phyloP scores from a whole-genome alignment of 2,888 invertebrate genomes.

The Pemphredon lugubris region DNA sequence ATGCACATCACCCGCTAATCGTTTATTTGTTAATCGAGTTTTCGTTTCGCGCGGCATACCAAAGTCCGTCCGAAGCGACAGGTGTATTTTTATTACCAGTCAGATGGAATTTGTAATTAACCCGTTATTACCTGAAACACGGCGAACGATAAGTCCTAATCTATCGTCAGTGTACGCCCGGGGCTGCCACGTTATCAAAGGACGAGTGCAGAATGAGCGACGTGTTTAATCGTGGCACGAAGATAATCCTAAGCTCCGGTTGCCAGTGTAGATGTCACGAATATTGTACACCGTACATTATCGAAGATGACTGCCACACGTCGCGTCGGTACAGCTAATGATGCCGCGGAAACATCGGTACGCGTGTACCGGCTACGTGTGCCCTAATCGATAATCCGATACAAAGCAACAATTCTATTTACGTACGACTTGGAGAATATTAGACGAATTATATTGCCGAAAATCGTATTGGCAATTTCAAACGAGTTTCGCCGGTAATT shows the following conservation, averaged over 20 bases:
- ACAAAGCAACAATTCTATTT: neutral
- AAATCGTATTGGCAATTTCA: slow-evolving; percentile 11
- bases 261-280: slow-evolving; percentile 56
- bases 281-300: slow-evolving; percentile 46
- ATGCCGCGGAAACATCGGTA: slow-evolving; percentile 52
- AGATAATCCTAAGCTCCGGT: slow-evolving; percentile 61
- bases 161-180: slow-evolving; percentile 7
- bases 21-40: too few species aligned
- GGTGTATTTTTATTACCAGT: neutral
- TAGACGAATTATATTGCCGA: too few species aligned
- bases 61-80: neutral
- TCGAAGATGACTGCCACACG: slow-evolving; percentile 56
- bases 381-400: slow-evolving; percentile 54
- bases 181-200: slow-evolving; percentile 42
- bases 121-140: slow-evolving; percentile 41
- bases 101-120: slow-evolving; percentile 36
- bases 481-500: slow-evolving; percentile 14
- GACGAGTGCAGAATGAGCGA: slow-evolving; percentile 34
- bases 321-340: slow-evolving; percentile 62
- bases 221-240: slow-evolving; percentile 59
- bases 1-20: too few species aligned
- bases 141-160: slow-evolving; percentile 30
- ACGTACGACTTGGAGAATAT: too few species aligned
- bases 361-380: slow-evolving; percentile 15
- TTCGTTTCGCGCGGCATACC: too few species aligned